Conservation (phyloP, 2,113 vertebrate species). For the Antechinus stuartii region DNA sequence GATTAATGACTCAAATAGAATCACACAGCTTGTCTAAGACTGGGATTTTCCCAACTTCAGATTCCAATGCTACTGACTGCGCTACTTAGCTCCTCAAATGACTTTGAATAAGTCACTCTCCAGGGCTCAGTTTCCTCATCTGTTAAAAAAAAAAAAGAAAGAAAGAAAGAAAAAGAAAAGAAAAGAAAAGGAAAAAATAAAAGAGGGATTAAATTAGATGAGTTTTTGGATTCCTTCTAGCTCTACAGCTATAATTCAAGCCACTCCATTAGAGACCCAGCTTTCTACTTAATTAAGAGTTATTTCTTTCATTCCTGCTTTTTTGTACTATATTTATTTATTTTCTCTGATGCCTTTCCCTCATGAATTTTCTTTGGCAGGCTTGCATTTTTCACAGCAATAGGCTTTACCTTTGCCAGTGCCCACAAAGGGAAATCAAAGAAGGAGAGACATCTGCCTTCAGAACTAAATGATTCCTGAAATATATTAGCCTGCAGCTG, state of each 20-base stretch:
- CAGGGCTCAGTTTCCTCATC: not conserved
- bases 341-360: not conserved
- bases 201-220: not conserved
- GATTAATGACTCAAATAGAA: not conserved
- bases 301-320: not conserved
- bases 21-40: not conserved
- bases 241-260: rapidly evolving
- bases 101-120: rapidly evolving
- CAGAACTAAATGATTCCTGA: constrained; percentile 26
- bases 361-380: not conserved
- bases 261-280: not conserved
- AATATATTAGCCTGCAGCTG: constrained; percentile 19
- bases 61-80: not conserved
- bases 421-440: not conserved
- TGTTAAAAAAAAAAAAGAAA: not conserved
- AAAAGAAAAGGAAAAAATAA: too few relatives aligned
- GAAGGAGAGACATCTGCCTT: constrained; percentile 21
- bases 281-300: rapidly evolving
- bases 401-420: not conserved
- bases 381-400: not conserved
- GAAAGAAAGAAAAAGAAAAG: too few relatives aligned
- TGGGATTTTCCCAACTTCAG: not conserved
- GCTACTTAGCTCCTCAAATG: not conserved
- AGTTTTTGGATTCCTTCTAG: rapidly evolving
- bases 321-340: not conserved